Conservation (phyloP, 2,888 invertebrate species). For the Lordiphosa andalusiaca region DNA sequence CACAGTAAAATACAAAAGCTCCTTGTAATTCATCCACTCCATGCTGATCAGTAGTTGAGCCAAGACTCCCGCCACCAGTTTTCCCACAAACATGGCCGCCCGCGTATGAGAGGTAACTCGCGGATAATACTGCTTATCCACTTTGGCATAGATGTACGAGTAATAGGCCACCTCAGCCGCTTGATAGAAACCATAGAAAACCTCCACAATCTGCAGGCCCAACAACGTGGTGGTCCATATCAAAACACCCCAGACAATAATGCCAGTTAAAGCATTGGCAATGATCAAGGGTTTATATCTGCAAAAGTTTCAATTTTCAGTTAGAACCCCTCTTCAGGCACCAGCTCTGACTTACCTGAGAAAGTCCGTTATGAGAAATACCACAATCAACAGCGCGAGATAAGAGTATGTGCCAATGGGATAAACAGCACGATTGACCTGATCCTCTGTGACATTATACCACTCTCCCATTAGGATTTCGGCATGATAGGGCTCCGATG, state of each 20-base stretch:
- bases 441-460: slow-evolving; percentile 86
- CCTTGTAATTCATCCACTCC: slow-evolving; percentile 83
- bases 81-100: slow-evolving; percentile 86
- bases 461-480: slow-evolving; percentile 88
- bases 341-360: slow-evolving; percentile 74
- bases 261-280: slow-evolving; percentile 86
- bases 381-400: slow-evolving; percentile 86
- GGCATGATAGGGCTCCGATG: slow-evolving; percentile 92
- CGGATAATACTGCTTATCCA: slow-evolving; percentile 85
- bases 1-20: slow-evolving; percentile 86
- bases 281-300: slow-evolving; percentile 95
- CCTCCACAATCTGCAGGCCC: slow-evolving; percentile 86
- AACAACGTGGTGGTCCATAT: slow-evolving; percentile 87
- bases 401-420: slow-evolving; percentile 93
- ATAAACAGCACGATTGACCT: slow-evolving; percentile 84
- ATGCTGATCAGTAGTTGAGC: slow-evolving; percentile 85
- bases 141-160: slow-evolving; percentile 95
- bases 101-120: slow-evolving; percentile 88
- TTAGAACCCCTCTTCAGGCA: neutral
- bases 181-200: slow-evolving; percentile 90
- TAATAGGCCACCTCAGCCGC: slow-evolving; percentile 96
- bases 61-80: slow-evolving; percentile 84
- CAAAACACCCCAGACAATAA: slow-evolving; percentile 87
- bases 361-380: slow-evolving; percentile 92
- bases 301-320: neutral